Evolutionary conservation across 2,888 invertebrate species (phyloP).

Genomic region (Orthosia incerta): DNA sequence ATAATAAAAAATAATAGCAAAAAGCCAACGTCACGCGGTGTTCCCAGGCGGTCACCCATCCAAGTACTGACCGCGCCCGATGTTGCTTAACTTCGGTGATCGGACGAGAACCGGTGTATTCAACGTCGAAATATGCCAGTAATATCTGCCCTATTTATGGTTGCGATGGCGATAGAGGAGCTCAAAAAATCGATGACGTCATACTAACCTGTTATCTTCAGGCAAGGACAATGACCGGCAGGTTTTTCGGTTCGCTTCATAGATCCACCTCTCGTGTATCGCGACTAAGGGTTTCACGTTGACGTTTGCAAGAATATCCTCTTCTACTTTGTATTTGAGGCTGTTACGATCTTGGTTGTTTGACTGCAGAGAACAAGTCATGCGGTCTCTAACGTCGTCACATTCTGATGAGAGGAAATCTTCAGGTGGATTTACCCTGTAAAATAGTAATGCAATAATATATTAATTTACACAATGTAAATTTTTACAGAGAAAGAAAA

Average conservation of each 20-base stretch:
- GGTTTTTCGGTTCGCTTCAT: slow-evolving; percentile 85
- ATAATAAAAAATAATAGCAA: slow-evolving; percentile 3
- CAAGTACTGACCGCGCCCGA: slow-evolving; percentile 85
- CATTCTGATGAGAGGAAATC: slow-evolving; percentile 74
- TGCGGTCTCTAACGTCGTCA: slow-evolving; percentile 70
- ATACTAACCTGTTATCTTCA: slow-evolving; percentile 81
- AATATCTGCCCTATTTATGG: no score
- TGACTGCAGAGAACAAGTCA: slow-evolving; percentile 76
- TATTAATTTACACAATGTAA: not conserved
- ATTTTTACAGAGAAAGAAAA: not conserved
- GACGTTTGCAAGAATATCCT: slow-evolving; percentile 80
- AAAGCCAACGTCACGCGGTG: slow-evolving; percentile 75
- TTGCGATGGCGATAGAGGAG: slow-evolving; percentile 57
- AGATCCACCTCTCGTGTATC: slow-evolving; percentile 88
- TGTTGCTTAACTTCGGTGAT: slow-evolving; percentile 75
- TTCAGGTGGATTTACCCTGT: slow-evolving; percentile 73
- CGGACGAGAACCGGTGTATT: slow-evolving; percentile 79
- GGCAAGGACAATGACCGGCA: slow-evolving; percentile 84
- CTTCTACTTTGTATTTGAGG: slow-evolving; percentile 73
- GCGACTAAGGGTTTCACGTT: slow-evolving; percentile 88
- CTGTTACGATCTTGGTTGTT: slow-evolving; percentile 60
- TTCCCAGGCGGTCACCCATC: slow-evolving; percentile 86
- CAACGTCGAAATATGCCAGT: slow-evolving; percentile 68
- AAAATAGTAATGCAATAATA: not conserved
- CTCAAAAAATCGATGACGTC: slow-evolving; percentile 27